A percentile compares a stretch with the other conserved stretches of the same genome.
Conservation (phyloP, 2,888 invertebrate species). For the Furcula furcula region DNA sequence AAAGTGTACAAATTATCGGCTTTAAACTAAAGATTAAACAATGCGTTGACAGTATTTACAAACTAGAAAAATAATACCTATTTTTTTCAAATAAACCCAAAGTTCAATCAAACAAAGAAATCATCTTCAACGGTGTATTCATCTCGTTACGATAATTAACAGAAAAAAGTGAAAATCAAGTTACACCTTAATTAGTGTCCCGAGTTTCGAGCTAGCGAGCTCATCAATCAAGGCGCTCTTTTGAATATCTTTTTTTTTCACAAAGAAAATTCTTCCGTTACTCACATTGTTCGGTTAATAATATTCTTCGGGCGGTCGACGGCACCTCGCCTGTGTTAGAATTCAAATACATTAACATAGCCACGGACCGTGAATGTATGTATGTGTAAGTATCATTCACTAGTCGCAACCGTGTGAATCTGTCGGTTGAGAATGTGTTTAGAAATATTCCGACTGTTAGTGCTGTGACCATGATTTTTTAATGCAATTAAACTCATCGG, state of each 20-base stretch:
- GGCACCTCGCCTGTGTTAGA: constrained; percentile 39
- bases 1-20: no score
- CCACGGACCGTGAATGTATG: constrained; percentile 74
- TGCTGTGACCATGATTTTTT: constrained; percentile 47
- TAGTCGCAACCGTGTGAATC: constrained; percentile 67
- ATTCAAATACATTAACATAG: constrained; percentile 73
- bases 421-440: constrained; percentile 61
- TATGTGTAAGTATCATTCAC: constrained; percentile 51
- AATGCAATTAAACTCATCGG: no score
- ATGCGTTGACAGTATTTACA: no score
- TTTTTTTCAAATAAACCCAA: no score
- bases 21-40: no score
- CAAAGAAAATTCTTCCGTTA: constrained; percentile 30
- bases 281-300: constrained; percentile 42
- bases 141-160: constrained; percentile 5
- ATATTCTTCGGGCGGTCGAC: constrained; percentile 46
- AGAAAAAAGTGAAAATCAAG: constrained; percentile 17
- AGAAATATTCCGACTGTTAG: constrained; percentile 60
- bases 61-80: no score
- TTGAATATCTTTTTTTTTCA: constrained; percentile 15
- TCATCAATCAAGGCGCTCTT: constrained; percentile 20
- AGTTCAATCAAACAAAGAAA: background rate
- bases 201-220: constrained; percentile 2
- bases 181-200: constrained; percentile 20
- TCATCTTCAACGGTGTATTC: background rate